These are phyloP conservation scores for Anhinga anhinga DNA, from an alignment of 2,113 vertebrate species.

Conservation along the genomic window DNA sequence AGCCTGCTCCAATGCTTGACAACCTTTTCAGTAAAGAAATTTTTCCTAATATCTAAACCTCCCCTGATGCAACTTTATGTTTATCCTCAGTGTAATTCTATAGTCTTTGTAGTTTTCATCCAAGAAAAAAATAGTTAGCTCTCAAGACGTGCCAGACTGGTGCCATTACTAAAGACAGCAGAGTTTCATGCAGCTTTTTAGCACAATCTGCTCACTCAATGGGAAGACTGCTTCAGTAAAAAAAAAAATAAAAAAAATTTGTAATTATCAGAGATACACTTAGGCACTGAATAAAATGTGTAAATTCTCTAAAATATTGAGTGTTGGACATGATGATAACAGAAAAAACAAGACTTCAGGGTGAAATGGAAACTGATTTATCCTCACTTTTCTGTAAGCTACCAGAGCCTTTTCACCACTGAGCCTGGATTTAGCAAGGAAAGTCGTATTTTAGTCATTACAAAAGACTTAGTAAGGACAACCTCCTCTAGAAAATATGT, in stretches of 20 bases:
- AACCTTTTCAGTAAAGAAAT: background rate
- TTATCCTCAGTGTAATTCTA: background rate
- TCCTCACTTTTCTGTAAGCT: background rate
- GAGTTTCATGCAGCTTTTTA: background rate
- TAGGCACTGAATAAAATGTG: background rate
- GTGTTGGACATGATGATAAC: background rate
- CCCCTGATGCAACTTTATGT: background rate
- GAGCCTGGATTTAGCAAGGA: background rate
- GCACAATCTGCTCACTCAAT: background rate
- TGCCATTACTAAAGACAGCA: background rate
- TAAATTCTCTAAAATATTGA: background rate
- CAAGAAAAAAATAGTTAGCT: background rate
- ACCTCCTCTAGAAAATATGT: background rate
- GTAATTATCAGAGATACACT: background rate
- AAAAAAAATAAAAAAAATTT: background rate
- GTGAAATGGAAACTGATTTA: background rate
- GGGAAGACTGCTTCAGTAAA: background rate
- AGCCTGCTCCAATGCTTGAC: background rate
- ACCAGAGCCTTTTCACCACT: background rate
- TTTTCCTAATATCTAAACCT: background rate
- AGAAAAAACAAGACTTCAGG: background rate
- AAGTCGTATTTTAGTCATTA: background rate
- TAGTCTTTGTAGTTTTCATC: background rate
- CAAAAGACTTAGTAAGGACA: background rate
- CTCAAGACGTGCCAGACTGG: background rate